A percentile compares a stretch with the other conserved stretches of the same genome.
phyloP scores from a whole-genome alignment of 1,140 invertebrate genomes.

The Apocrypta bakeri region DNA sequence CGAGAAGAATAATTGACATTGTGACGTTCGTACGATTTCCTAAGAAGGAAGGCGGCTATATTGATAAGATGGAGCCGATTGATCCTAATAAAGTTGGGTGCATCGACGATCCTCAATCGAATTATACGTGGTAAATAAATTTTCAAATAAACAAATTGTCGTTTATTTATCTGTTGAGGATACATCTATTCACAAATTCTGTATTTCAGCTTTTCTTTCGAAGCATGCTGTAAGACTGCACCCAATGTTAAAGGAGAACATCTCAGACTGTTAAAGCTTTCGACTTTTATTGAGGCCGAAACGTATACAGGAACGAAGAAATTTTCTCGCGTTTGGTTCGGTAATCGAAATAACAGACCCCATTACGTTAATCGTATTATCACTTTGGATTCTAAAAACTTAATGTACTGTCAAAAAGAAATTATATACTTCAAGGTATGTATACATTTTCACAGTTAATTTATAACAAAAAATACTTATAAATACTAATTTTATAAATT shows the following conservation, averaged over 20 bases:
- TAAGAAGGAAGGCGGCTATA: conserved; percentile 62
- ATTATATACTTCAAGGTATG: conserved; percentile 85
- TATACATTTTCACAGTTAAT: conserved; percentile 19
- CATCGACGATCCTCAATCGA: conserved; percentile 77
- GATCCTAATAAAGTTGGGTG: conserved; percentile 87
- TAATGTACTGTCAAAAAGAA: conserved; percentile 81
- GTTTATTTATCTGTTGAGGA: neutral
- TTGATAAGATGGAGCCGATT: conserved; percentile 82
- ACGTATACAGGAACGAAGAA: conserved; percentile 85
- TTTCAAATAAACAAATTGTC: neutral
- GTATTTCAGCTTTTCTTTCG: conserved; percentile 84
- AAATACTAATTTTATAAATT: conserved; percentile 22
- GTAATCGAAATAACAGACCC: conserved; percentile 68
- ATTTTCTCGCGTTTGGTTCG: conserved; percentile 88
- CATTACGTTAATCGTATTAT: conserved; percentile 78
- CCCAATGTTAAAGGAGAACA: conserved; percentile 77
- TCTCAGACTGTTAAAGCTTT: conserved; percentile 76
- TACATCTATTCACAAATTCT: neutral
- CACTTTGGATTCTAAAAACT: conserved; percentile 73
- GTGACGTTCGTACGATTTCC: conserved; percentile 73
- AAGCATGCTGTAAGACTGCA: conserved; percentile 88
- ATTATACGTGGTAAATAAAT: conserved; percentile 82
- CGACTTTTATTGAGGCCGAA: conserved; percentile 89
- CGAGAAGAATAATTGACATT: conserved; percentile 91
- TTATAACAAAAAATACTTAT: conserved; percentile 16